Evolutionary conservation across 1,140 invertebrate species (phyloP).

Genomic region (Leptonema lineaticorne): DNA sequence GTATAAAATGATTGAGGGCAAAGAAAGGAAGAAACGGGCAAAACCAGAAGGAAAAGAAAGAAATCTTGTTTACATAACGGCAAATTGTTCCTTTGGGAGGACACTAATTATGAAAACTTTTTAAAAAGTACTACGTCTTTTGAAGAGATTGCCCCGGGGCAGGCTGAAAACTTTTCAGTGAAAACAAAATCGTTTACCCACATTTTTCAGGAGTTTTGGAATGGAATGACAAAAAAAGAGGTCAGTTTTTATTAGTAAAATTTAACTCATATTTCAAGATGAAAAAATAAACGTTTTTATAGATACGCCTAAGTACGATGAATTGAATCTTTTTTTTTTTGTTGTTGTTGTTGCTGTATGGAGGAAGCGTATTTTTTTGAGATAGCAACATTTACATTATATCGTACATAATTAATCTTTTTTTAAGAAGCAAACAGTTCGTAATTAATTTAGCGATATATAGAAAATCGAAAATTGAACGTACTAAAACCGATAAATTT

Average conservation of each 20-base stretch:
- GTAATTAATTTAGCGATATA: no score
- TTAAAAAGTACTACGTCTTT: constrained; percentile 24
- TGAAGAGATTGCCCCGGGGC: constrained; percentile 2
- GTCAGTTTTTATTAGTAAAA: constrained; percentile 16
- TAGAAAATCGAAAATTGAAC: no score
- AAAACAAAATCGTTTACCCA: constrained; percentile 23
- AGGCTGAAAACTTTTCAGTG: neutral
- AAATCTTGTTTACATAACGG: constrained; percentile 25
- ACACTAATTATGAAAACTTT: constrained; percentile 27
- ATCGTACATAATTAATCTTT: no score
- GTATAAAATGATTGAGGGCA: constrained; percentile 8
- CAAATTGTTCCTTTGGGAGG: constrained; percentile 23
- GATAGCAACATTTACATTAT: no score
- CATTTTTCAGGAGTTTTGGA: neutral
- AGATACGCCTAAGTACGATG: no score
- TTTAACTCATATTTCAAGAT: constrained; percentile 14
- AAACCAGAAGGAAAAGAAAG: neutral
- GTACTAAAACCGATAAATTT: no score
- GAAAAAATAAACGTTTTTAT: no score
- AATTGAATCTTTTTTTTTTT: no score
- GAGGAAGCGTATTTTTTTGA: no score
- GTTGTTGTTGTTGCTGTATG: no score
- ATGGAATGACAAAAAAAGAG: constrained; percentile 14
- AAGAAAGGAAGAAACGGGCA: neutral
- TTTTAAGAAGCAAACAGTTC: no score